These are phyloP conservation scores for Drosophila simulans DNA, from an alignment of 1,140 invertebrate species.

Conservation along the genomic window DNA sequence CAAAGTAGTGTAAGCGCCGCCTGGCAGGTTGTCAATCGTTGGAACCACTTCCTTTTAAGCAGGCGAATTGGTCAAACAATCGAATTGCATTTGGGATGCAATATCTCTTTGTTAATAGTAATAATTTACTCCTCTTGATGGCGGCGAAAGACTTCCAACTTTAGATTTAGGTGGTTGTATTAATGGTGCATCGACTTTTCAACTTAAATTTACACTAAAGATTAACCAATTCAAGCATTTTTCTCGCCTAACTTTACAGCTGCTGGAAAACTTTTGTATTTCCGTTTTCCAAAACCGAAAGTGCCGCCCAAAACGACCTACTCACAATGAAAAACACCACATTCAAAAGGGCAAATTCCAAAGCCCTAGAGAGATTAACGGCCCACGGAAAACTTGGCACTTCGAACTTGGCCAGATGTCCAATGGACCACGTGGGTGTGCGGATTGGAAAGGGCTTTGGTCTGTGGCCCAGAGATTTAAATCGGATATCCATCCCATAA, in stretches of 20 bases:
- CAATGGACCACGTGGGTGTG: constrained; percentile 59
- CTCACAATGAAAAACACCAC: constrained; percentile 18
- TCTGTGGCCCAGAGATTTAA: constrained; percentile 19
- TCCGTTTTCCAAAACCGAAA: constrained; percentile 41
- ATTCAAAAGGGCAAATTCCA: constrained; percentile 14
- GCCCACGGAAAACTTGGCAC: constrained; percentile 38
- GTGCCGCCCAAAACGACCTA: constrained; percentile 54
- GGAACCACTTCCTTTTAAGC: constrained; percentile 46
- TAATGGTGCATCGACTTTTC: neutral
- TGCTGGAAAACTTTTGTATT: constrained; percentile 35
- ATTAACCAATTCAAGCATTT: constrained; percentile 12
- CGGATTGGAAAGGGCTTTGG: constrained; percentile 51
- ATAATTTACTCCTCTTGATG: constrained; percentile 33
- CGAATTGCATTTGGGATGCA: constrained; percentile 46
- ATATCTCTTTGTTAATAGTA: constrained; percentile 24
- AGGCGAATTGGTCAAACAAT: constrained; percentile 27
- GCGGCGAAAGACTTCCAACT: neutral
- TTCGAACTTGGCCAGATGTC: constrained; percentile 41
- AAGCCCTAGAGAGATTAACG: constrained; percentile 44
- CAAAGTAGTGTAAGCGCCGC: constrained; percentile 17
- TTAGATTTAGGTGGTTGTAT: too few relatives aligned
- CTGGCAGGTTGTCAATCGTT: constrained; percentile 36
- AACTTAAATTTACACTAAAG: neutral
- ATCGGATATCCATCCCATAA: constrained; percentile 59
- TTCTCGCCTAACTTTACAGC: constrained; percentile 20